Base-by-base conservation (phyloP, 2,113 vertebrate genomes). In the Nothoprocta pentlandii region DNA sequence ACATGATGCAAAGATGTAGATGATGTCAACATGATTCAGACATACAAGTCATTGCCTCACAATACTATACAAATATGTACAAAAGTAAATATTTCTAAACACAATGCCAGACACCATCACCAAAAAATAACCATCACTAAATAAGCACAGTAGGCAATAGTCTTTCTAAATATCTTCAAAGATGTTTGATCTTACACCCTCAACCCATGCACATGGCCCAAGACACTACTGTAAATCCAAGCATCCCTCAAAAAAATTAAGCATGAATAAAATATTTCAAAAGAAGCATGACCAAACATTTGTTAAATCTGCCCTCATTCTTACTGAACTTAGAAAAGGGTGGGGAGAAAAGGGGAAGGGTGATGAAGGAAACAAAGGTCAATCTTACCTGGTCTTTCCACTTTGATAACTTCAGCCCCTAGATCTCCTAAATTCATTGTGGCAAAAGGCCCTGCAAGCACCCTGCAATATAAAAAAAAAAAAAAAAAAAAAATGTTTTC, bases 371-470 rank as follows among this genome's bases (percentile, higher is more conserved):
- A 28, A 34, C 25, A 84, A 85, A 54, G 63, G 28, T 26, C 94
- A 78, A 23, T 26, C 94, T 98, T 96, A 98, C 99, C 99, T 97
- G 99, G 99, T 96, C 97, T 98, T 98, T 99, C 99, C 79, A 99
- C 99, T 97, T 99, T 99, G 94, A 99, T 99, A 51, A 99, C 98
- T 96, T 99, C 99, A 53, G 99, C 99, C 84, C 99, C 99, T 79
- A 99, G 97, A 90, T 99, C 99, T 96, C 98, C 99, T 67, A 99
- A 98, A 96, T 99, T 99, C 99, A 99, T 99, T 56, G 99, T 99
- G 84, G 99, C 98, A 96, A 99, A 99, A 26, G 99, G 99, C 63
- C 99, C 99, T 7, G 99, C 99, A 97, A 99, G 97, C 19, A 99
- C 98, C 82, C 99, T 99, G 95, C 20, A 97, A 95, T n/a, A 80